Evolutionary conservation across 1,140 invertebrate species (phyloP).

Genomic region (Gryllus bimaculatus): DNA sequence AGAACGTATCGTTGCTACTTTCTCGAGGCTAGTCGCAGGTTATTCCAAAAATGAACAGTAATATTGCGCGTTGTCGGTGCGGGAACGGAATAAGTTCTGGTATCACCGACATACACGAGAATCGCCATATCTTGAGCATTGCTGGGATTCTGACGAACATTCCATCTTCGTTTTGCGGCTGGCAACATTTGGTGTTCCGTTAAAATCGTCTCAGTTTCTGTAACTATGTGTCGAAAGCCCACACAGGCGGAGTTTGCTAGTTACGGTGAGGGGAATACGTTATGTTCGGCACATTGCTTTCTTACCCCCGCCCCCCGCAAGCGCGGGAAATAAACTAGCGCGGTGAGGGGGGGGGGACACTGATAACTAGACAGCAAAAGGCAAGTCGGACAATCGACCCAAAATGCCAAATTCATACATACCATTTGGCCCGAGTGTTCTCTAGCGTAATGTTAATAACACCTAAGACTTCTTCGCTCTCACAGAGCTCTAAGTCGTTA

Average conservation of each 20-base stretch:
- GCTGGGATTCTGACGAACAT: background rate
- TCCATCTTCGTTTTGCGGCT: background rate
- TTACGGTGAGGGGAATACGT: too few species aligned
- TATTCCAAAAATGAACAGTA: slow-evolving; percentile 10
- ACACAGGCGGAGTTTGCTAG: too few species aligned
- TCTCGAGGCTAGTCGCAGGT: background rate
- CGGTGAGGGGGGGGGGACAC: too few species aligned
- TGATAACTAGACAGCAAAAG: too few species aligned
- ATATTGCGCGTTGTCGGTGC: background rate
- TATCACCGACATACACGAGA: background rate
- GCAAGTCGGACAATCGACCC: too few species aligned
- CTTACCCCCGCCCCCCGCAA: too few species aligned
- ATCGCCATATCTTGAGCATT: background rate
- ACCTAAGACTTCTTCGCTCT: slow-evolving; percentile 8
- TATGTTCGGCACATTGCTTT: too few species aligned
- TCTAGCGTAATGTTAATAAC: background rate
- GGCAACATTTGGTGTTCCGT: too few species aligned
- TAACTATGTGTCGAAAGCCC: too few species aligned
- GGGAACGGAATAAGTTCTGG: background rate
- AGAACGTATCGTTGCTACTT: background rate
- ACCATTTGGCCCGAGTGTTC: background rate
- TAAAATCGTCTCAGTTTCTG: too few species aligned
- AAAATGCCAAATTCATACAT: too few species aligned
- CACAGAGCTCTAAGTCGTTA: background rate
- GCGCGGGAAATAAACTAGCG: too few species aligned